Percentiles rank a stretch among this genome's conserved stretches.
phyloP scores from a whole-genome alignment of 64 coral and sea anemone species.

The Porites australiensis region DNA sequence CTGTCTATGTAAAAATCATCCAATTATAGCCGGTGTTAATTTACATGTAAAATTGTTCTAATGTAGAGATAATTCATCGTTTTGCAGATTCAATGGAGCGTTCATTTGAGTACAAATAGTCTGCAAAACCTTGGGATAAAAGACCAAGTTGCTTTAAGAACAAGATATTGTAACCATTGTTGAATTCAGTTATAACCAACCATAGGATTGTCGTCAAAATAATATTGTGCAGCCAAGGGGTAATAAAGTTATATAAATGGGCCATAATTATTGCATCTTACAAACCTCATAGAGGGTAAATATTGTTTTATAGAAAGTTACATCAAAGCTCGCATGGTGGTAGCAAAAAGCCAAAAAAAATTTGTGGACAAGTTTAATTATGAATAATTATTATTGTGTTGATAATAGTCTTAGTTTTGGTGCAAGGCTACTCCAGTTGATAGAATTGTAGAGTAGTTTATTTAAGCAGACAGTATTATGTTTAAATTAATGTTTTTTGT shows the following conservation, averaged over 20 bases:
- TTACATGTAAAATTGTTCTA: neutral
- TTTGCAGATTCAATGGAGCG: conserved; percentile 34
- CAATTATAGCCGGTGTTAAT: no score
- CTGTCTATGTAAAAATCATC: no score
- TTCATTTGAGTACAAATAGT: conserved; percentile 28
- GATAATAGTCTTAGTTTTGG: neutral
- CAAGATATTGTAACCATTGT: neutral
- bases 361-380: neutral
- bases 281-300: conserved; percentile 28
- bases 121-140: neutral
- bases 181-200: neutral
- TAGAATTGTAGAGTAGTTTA: no score
- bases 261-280: neutral
- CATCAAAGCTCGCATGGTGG: neutral
- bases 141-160: neutral
- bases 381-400: neutral
- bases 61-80: neutral
- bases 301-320: neutral
- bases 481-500: no score
- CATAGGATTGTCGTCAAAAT: neutral
- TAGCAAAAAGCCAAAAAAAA: neutral
- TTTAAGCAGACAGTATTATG: no score
- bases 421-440: neutral
- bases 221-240: neutral
- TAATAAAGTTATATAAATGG: no score